Conservation (phyloP, 2,888 invertebrate genomes). For the Byasa hedistus region DNA sequence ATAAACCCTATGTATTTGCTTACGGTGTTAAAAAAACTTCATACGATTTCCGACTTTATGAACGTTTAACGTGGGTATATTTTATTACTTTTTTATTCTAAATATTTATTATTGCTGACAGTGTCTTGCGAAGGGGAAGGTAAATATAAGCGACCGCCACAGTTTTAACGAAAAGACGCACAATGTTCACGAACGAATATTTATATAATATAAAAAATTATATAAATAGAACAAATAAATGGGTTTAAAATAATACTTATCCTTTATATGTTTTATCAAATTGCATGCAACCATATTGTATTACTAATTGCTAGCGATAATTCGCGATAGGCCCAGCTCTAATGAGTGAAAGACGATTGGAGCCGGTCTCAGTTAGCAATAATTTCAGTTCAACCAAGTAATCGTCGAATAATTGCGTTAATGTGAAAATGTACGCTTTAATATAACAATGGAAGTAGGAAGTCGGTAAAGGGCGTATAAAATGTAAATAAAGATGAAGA, state of each 20-base stretch:
- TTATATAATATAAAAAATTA: no score
- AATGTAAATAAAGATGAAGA: constrained; percentile 24
- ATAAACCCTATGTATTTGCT: constrained; percentile 31
- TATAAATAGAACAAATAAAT: not conserved
- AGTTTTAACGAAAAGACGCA: constrained; percentile 42
- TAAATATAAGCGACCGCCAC: constrained; percentile 46
- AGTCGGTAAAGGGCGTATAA: constrained; percentile 53
- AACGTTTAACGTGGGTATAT: constrained; percentile 34
- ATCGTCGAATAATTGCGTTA: constrained; percentile 78
- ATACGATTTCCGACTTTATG: constrained; percentile 41
- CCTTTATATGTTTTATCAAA: constrained; percentile 15
- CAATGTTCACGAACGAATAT: not conserved
- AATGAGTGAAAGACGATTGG: constrained; percentile 68
- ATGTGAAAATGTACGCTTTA: constrained; percentile 76
- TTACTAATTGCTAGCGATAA: constrained; percentile 60
- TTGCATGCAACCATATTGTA: constrained; percentile 31
- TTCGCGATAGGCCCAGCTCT: constrained; percentile 59
- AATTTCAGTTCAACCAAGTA: constrained; percentile 67
- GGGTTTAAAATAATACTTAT: constrained; percentile 31
- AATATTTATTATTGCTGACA: constrained; percentile 64
- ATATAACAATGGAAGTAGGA: constrained; percentile 70
- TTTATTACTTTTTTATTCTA: constrained; percentile 53
- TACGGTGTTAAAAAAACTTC: constrained; percentile 31
- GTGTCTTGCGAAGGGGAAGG: constrained; percentile 54
- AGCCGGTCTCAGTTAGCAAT: constrained; percentile 56